Evolutionary conservation across 92 coral and sea anemone genomes (phyloP).

Genomic region (Heteractis magnifica): DNA sequence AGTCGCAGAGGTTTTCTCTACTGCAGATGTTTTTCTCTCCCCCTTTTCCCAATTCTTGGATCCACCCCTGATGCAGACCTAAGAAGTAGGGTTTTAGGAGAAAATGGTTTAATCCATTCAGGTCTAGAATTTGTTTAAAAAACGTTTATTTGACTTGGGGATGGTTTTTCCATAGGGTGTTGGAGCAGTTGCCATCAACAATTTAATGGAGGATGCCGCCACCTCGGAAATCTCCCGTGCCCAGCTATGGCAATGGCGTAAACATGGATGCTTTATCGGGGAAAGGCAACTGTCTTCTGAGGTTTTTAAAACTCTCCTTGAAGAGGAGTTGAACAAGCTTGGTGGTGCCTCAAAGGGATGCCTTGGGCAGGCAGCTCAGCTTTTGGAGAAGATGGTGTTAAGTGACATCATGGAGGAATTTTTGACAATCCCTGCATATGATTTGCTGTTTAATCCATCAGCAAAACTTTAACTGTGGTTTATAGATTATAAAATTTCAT

Average conservation of each 20-base stretch:
- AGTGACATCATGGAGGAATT: constrained; percentile 89
- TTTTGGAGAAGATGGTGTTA: constrained; percentile 79
- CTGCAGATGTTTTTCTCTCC: no score
- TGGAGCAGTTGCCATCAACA: constrained; percentile 93
- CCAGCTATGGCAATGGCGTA: constrained; percentile 95
- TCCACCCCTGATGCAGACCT: no score
- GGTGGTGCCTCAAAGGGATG: constrained; percentile 78
- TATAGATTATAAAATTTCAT: no score
- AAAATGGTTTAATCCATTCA: no score
- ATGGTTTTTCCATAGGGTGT: constrained; percentile 53
- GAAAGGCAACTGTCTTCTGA: constrained; percentile 71
- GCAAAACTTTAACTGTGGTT: constrained; percentile 65
- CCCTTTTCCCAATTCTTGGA: no score
- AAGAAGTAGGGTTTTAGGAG: no score
- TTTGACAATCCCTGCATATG: constrained; percentile 90
- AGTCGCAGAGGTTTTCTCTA: no score
- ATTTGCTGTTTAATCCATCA: constrained; percentile 75
- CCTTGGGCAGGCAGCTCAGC: constrained; percentile 84
- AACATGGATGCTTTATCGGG: constrained; percentile 66
- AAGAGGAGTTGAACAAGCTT: constrained; percentile 78
- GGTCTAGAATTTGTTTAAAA: not conserved
- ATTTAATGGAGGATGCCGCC: constrained; percentile 98
- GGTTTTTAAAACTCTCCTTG: constrained; percentile 62
- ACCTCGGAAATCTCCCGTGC: constrained; percentile 96
- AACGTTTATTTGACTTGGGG: not conserved